Percentiles rank a stretch among this genome's conserved stretches.
Conservation (phyloP, 2,888 invertebrate species). For the Dryococelus australis region DNA sequence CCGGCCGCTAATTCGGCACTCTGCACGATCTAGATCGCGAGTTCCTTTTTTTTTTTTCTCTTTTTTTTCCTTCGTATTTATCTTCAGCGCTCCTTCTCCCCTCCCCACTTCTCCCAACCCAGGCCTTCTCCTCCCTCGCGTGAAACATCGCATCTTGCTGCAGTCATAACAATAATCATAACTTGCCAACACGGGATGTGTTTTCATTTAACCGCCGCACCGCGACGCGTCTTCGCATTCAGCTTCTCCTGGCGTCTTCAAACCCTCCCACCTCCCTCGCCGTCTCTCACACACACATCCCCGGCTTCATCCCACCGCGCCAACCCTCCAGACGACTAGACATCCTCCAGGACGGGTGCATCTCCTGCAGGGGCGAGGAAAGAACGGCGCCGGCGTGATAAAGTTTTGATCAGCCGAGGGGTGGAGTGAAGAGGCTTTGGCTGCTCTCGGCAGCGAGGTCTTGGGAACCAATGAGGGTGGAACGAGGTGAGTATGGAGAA, state of each 20-base stretch:
- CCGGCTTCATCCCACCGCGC: background rate
- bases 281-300: background rate
- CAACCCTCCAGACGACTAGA: background rate
- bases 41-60: background rate
- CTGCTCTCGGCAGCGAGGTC: no score
- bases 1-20: background rate
- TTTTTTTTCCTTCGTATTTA: background rate
- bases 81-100: background rate
- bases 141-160: background rate
- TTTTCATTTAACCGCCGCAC: conserved; percentile 9
- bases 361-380: background rate
- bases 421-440: no score
- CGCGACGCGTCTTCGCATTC: background rate
- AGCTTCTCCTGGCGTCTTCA: background rate
- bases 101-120: background rate
- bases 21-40: background rate
- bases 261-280: background rate
- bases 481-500: no score
- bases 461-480: no score
- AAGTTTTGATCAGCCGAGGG: background rate
- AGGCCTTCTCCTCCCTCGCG: background rate
- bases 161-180: conserved; percentile 16
- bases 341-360: background rate
- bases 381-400: background rate
- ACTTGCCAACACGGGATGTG: conserved; percentile 16